phyloP scores from a whole-genome alignment of 2,888 invertebrate genomes.

The Scaptomyza tumidula region DNA sequence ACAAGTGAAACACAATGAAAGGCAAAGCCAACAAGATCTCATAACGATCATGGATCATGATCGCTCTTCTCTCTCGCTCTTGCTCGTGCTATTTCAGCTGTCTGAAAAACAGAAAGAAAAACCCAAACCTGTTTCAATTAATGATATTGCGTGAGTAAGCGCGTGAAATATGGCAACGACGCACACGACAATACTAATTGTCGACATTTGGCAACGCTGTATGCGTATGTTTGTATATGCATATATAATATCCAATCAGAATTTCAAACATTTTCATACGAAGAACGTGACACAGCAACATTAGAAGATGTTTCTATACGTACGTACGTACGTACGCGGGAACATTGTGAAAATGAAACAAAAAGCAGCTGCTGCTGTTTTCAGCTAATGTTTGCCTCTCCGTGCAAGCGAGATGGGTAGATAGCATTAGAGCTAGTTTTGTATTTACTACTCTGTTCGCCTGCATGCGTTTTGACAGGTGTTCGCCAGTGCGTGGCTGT shows the following conservation, averaged over 20 bases:
- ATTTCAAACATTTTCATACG: slow-evolving; percentile 71
- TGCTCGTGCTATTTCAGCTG: slow-evolving; percentile 4
- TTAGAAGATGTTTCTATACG: slow-evolving; percentile 27
- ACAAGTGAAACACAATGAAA: slow-evolving; percentile 42
- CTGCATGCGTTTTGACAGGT: slow-evolving; percentile 68
- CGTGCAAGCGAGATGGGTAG: slow-evolving; percentile 24
- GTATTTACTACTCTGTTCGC: slow-evolving; percentile 6
- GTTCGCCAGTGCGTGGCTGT: slow-evolving; percentile 69
- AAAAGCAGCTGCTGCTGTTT: slow-evolving; percentile 56
- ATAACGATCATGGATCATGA: slow-evolving; percentile 69
- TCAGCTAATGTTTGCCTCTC: slow-evolving; percentile 16
- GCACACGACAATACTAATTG: slow-evolving; percentile 53
- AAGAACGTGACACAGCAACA: slow-evolving; percentile 72
- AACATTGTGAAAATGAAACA: slow-evolving; percentile 68
- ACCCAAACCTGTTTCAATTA: slow-evolving; percentile 75
- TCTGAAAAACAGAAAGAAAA: neutral
- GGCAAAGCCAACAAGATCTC: slow-evolving; percentile 41
- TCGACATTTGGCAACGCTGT: slow-evolving; percentile 58
- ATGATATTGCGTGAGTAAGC: slow-evolving; percentile 64
- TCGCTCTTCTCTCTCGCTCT: slow-evolving; percentile 24
- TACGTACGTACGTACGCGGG: slow-evolving; percentile 14
- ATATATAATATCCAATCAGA: slow-evolving; percentile 60
- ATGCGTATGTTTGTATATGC: neutral
- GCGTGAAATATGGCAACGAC: slow-evolving; percentile 75
- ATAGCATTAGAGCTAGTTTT: slow-evolving; percentile 46